phyloP scores from a whole-genome alignment of 2,113 vertebrate species.

The Melierax canorus region DNA sequence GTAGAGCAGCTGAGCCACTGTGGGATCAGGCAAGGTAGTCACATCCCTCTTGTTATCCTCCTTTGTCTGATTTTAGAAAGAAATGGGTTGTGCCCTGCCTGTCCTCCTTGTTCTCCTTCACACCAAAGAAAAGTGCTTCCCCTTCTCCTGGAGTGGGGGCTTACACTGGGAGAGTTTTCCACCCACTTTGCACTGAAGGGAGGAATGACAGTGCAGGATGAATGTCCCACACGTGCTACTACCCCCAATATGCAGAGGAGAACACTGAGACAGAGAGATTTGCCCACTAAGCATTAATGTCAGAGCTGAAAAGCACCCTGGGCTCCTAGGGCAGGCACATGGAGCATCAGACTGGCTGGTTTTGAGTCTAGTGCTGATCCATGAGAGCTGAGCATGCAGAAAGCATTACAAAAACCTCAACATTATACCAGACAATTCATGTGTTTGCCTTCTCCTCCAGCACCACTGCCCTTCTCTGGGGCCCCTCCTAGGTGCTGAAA shows the following conservation, averaged over 20 bases:
- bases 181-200: neutral
- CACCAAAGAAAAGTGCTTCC: neutral
- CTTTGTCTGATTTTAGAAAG: neutral
- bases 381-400: neutral
- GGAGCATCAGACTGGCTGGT: neutral
- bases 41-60: neutral
- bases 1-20: neutral
- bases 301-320: neutral
- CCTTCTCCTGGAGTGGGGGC: neutral
- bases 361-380: neutral
- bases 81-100: neutral
- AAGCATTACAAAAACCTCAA: neutral
- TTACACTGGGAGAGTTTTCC: neutral
- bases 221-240: neutral
- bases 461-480: neutral
- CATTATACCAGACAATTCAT: neutral
- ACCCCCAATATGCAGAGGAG: neutral
- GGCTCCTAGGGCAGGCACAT: neutral
- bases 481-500: neutral
- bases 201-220: neutral
- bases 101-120: neutral
- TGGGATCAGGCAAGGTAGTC: neutral
- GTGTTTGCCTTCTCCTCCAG: neutral
- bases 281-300: neutral
- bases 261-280: neutral